Percentiles rank a stretch among this genome's conserved stretches.
phyloP scores from a whole-genome alignment of 2,113 vertebrate species.

The Hirundichthys speculiger region DNA sequence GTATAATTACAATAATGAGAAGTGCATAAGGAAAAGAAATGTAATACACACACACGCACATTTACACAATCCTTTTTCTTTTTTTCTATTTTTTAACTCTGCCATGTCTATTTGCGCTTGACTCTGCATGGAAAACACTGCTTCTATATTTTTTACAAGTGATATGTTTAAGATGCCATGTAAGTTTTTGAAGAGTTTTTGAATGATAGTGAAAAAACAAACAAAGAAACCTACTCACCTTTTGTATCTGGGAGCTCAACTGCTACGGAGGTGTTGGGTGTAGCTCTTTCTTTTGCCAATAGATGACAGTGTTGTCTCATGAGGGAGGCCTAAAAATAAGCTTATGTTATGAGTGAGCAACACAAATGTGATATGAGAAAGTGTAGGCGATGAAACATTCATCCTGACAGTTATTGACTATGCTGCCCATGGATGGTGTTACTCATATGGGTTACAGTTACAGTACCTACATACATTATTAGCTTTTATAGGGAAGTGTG shows the following conservation, averaged over 20 bases:
- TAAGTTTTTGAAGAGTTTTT: not conserved
- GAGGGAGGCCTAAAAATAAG: conserved; percentile 1
- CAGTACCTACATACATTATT: conserved; percentile 49
- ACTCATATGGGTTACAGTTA: conserved; percentile 39
- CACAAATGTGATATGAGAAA: conserved; percentile 51
- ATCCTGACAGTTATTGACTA: conserved; percentile 44
- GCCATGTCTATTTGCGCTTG: conserved; percentile 23
- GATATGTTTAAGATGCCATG: not conserved
- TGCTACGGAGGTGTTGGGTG: not conserved
- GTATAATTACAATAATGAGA: conserved; percentile 76
- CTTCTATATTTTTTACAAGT: conserved; percentile 8
- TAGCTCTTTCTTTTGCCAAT: conserved; percentile 32
- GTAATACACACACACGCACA: too few species aligned
- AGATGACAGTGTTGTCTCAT: conserved; percentile 79
- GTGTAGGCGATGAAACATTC: conserved; percentile 44
- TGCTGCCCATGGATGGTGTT: conserved; percentile 28
- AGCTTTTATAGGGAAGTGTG: conserved; percentile 16
- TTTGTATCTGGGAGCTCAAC: not conserved
- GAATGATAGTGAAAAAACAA: not conserved
- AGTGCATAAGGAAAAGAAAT: conserved; percentile 61
- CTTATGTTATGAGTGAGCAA: conserved; percentile 32
- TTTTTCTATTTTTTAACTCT: conserved; percentile 35
- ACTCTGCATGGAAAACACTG: conserved; percentile 7
- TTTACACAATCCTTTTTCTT: conserved; percentile 60
- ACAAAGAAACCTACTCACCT: conserved; percentile 10